Evolutionary conservation across 2,888 invertebrate species (phyloP), one percentile per base, ranked within the genome.

Genomic region (Drepana falcataria): DNA sequence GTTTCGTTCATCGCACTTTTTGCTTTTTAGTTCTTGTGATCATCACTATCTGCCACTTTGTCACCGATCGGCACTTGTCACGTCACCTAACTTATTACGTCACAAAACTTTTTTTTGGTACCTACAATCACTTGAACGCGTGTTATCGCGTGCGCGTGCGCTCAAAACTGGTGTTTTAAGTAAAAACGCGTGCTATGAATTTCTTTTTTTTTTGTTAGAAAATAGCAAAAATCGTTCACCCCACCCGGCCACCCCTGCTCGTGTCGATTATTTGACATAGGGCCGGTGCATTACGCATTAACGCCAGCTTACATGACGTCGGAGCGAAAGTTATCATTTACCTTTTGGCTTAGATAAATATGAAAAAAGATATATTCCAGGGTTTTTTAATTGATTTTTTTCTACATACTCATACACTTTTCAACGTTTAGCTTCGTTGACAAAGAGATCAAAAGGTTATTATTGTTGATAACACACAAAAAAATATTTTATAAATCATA

Each of bases 111-210:
- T 21, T 48, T 53, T 63, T 66, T 61, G 3, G 33, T 52, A 58
- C 56, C 54, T 61, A 61, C 55, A 55, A 60, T 37, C 37, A 37
- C 61, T 55, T 21, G 21, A 76, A 76, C 86, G 73, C 87, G 87
- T 87, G 89, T 73, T 72, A 48, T 59, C 75, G 67, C 66, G 57
- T 87, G 90, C 90, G 86, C 83, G 79, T 80, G 84, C 86, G 86
- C 74, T 73, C 68, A 77, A 85, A 86, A 88, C 87, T 87, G 79
- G 67, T 83, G 85, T 90, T 91, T 90, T 89, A 83, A 72, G 88
- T 89, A 89, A 90, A 88, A 90, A 87, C 81, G 80, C 72, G 79
- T 84, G 81, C 73, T 64, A 34, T 7, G 51, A 61, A 71, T 63
- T 75, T 63, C 68, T 80, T 81, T 83, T 87, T 85, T 87, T 90